Evolutionary conservation across 2,797 vertebrate genomes (phyloP).

Genomic region (Onychomys torridus): DNA sequence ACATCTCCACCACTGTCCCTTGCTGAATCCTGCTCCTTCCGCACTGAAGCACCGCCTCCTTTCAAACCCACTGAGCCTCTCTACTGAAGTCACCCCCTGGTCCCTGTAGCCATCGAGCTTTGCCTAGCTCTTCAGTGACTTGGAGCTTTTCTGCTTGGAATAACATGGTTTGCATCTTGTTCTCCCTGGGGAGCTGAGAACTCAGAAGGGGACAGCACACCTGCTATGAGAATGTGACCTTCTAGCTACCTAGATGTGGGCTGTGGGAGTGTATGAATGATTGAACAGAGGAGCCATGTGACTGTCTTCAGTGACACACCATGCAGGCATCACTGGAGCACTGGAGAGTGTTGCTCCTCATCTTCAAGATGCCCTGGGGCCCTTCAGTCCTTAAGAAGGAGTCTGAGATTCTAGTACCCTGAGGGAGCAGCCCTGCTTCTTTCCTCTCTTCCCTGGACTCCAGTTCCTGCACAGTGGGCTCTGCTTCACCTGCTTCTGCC

Average conservation of each 20-base stretch:
- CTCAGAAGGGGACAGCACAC: neutral
- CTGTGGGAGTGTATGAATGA: neutral
- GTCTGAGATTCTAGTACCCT: neutral
- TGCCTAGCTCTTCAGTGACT: neutral
- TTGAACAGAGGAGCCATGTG: accelerated
- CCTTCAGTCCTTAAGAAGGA: neutral
- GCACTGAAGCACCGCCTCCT: neutral
- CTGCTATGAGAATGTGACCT: neutral
- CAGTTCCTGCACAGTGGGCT: accelerated
- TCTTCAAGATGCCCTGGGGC: neutral
- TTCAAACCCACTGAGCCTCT: neutral
- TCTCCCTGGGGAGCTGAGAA: neutral
- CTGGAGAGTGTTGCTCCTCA: neutral
- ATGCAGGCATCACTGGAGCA: neutral
- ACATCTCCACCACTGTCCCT: neutral
- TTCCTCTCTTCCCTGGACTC: neutral
- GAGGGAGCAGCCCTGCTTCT: neutral
- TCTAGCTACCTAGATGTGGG: neutral
- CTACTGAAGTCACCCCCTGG: neutral
- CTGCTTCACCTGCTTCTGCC: neutral
- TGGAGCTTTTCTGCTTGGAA: neutral
- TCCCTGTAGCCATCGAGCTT: neutral
- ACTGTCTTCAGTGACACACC: accelerated
- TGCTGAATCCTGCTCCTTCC: neutral
- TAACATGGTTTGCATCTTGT: neutral